Conservation (phyloP, 2,888 invertebrate genomes). For the Parnassius glacialis region DNA sequence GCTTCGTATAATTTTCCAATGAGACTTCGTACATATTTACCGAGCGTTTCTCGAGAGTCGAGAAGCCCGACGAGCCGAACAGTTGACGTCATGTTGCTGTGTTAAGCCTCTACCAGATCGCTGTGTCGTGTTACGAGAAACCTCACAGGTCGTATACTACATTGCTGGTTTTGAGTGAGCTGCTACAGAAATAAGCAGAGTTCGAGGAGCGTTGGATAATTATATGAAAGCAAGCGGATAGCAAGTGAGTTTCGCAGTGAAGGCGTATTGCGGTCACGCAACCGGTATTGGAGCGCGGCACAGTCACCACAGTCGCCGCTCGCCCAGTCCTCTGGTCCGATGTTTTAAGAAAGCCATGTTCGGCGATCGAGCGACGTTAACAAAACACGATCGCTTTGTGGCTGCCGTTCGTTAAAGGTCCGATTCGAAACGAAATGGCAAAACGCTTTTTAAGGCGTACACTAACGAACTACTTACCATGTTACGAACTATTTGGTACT, state of each 20-base stretch:
- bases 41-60: constrained; percentile 72
- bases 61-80: constrained; percentile 77
- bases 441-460: constrained; percentile 46
- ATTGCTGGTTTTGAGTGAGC: constrained; percentile 45
- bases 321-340: constrained; percentile 60
- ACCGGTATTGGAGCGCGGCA: constrained; percentile 75
- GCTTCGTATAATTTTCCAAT: constrained; percentile 63
- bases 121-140: constrained; percentile 29
- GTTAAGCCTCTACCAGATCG: constrained; percentile 61
- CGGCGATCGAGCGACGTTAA: constrained; percentile 65
- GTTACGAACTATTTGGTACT: constrained; percentile 30
- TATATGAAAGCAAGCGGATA: constrained; percentile 38
- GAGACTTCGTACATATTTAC: constrained; percentile 55
- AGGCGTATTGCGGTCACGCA: constrained; percentile 79
- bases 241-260: constrained; percentile 49
- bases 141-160: constrained; percentile 38
- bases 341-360: constrained; percentile 79
- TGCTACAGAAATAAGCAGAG: constrained; percentile 30
- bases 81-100: constrained; percentile 76
- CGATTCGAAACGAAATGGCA: constrained; percentile 39
- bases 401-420: constrained; percentile 54
- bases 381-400: constrained; percentile 68
- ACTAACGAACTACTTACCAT: constrained; percentile 22
- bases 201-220: constrained; percentile 52
- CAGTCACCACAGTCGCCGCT: constrained; percentile 56